These are phyloP conservation scores for Vesta saturnalis DNA, from an alignment of 2,888 invertebrate genomes.

Conservation along the genomic window DNA sequence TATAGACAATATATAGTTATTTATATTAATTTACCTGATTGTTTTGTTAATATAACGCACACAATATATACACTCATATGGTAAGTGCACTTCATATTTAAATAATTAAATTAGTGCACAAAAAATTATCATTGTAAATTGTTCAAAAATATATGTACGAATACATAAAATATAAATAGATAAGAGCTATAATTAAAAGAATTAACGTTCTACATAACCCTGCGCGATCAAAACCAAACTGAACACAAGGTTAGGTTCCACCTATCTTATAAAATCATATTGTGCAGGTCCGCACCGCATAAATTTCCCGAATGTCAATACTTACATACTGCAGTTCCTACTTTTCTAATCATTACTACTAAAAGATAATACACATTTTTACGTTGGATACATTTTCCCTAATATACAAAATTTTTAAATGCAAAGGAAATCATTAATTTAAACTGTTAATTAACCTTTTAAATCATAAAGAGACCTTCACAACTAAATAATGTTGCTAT, in stretches of 20 bases:
- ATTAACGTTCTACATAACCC: neutral
- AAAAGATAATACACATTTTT: too few relatives aligned
- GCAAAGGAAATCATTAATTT: too few relatives aligned
- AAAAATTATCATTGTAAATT: slow-evolving; percentile 15
- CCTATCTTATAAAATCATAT: slow-evolving; percentile 1
- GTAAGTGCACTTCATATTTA: slow-evolving; percentile 34
- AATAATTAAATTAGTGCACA: slow-evolving; percentile 20
- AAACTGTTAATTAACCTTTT: too few relatives aligned
- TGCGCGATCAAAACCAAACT: slow-evolving; percentile 9
- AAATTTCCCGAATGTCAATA: neutral
- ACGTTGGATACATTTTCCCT: too few relatives aligned
- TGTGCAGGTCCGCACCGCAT: slow-evolving; percentile 7
- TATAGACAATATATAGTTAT: neutral
- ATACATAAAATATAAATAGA: slow-evolving; percentile 4
- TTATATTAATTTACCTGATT: slow-evolving; percentile 10
- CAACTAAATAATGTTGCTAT: too few relatives aligned
- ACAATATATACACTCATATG: slow-evolving; percentile 25
- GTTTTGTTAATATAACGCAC: slow-evolving; percentile 23
- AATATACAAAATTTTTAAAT: too few relatives aligned
- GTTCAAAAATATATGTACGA: neutral
- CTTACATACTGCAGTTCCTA: neutral
- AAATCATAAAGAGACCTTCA: too few relatives aligned
- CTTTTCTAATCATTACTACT: too few relatives aligned
- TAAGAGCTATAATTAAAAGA: slow-evolving; percentile 7
- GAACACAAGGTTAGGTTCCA: neutral